Percentiles rank a stretch among this genome's conserved stretches.
phyloP scores from a whole-genome alignment of 2,888 invertebrate genomes.

The Hemaris fuciformis region DNA sequence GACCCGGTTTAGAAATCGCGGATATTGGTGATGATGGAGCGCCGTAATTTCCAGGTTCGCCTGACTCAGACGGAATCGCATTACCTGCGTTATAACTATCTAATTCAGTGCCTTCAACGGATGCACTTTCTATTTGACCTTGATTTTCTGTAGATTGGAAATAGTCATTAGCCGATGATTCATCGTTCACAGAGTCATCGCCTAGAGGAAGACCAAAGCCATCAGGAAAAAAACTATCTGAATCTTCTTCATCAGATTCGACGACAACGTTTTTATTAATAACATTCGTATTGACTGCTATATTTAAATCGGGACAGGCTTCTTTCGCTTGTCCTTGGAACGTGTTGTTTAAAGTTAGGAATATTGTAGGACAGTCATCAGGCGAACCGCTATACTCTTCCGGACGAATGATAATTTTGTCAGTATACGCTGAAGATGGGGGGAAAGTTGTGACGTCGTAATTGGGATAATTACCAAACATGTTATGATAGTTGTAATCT shows the following conservation, averaged over 20 bases:
- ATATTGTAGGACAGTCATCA: conserved; percentile 81
- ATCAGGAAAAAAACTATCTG: conserved; percentile 54
- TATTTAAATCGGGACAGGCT: conserved; percentile 86
- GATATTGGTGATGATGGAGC: conserved; percentile 52
- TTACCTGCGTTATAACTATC: conserved; percentile 63
- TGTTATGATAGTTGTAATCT: conserved; percentile 56
- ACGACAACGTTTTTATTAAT: conserved; percentile 80
- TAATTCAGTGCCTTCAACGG: conserved; percentile 58
- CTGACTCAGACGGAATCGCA: conserved; percentile 44
- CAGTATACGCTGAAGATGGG: conserved; percentile 64
- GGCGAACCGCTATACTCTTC: conserved; percentile 69
- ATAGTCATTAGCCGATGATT: conserved; percentile 52
- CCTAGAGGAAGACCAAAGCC: conserved; percentile 58
- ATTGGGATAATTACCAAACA: conserved; percentile 49
- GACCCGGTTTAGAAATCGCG: conserved; percentile 50
- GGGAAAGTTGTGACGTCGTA: conserved; percentile 72
- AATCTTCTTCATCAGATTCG: conserved; percentile 64
- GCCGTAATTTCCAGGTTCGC: conserved; percentile 44
- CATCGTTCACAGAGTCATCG: conserved; percentile 59
- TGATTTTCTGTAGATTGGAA: conserved; percentile 55
- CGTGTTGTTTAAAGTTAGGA: conserved; percentile 77
- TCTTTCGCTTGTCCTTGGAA: conserved; percentile 82
- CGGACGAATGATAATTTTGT: conserved; percentile 72
- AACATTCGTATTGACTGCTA: conserved; percentile 86
- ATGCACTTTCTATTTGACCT: conserved; percentile 58